A percentile compares a stretch with the other conserved stretches of the same genome.
Evolutionary conservation across 2,113 vertebrate genomes (phyloP).

Genomic region (Strix aluco): DNA sequence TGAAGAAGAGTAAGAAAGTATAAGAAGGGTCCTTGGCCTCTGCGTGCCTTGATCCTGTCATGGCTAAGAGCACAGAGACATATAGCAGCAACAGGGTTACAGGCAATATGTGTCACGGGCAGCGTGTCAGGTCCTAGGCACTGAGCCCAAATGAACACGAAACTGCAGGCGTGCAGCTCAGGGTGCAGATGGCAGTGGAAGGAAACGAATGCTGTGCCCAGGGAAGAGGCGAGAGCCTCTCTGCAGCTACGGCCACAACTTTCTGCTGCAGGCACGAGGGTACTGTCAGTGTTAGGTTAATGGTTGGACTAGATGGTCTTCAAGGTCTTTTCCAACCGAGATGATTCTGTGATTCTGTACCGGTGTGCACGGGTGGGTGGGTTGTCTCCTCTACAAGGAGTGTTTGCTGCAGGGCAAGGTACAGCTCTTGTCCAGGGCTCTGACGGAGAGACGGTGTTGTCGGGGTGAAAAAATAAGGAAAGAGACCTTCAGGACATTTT

Average conservation of each 20-base stretch:
- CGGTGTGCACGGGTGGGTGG: fast-evolving
- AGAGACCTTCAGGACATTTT: neutral
- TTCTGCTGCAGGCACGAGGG: neutral
- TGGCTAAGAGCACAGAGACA: neutral
- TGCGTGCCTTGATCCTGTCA: neutral
- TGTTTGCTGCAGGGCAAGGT: neutral
- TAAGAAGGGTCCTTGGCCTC: neutral
- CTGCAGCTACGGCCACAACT: neutral
- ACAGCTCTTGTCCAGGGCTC: neutral
- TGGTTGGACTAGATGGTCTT: too few relatives aligned
- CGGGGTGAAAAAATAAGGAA: neutral
- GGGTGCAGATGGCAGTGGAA: neutral
- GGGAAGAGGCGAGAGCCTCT: neutral
- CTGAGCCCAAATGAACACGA: neutral
- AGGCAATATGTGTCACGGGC: fast-evolving
- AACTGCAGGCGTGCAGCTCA: neutral
- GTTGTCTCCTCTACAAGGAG: neutral
- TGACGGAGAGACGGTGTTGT: fast-evolving
- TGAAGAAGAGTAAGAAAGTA: neutral
- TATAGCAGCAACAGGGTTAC: neutral
- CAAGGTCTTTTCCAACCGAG: too few relatives aligned
- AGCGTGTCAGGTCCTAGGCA: neutral
- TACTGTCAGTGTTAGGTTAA: too few relatives aligned
- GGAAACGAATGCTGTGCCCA: fast-evolving
- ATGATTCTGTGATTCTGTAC: too few relatives aligned